Evolutionary conservation across 2,113 vertebrate genomes (phyloP).

Genomic region (Silurus glanis): DNA sequence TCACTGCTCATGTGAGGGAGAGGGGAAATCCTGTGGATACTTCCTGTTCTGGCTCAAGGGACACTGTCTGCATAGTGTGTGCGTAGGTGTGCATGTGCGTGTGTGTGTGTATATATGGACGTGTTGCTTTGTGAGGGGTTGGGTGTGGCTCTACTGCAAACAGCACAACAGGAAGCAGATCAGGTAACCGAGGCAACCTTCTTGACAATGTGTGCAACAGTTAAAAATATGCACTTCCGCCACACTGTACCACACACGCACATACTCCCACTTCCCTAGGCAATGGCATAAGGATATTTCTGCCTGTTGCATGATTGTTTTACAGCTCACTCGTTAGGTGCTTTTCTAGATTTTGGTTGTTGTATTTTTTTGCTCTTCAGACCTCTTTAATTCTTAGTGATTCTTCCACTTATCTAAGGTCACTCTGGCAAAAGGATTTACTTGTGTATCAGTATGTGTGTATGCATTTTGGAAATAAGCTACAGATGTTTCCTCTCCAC

Average conservation of each 20-base stretch:
- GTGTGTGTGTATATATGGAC: slow-evolving; percentile 27
- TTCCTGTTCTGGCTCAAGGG: slow-evolving; percentile 60
- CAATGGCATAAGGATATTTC: slow-evolving; percentile 14
- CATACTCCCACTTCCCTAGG: slow-evolving; percentile 36
- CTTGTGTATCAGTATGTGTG: slow-evolving; percentile 42
- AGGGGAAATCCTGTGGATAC: slow-evolving; percentile 62
- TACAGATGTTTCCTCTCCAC: slow-evolving; percentile 75
- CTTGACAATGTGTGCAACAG: slow-evolving; percentile 37
- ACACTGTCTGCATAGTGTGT: slow-evolving; percentile 39
- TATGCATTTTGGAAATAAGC: slow-evolving; percentile 72
- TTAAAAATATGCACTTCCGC: slow-evolving; percentile 27
- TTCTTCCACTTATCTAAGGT: slow-evolving; percentile 5
- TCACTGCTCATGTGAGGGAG: slow-evolving; percentile 53
- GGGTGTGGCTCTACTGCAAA: slow-evolving; percentile 46
- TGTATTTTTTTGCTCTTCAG: not conserved
- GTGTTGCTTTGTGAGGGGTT: slow-evolving; percentile 40
- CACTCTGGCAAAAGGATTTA: slow-evolving; percentile 38
- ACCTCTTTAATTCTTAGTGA: slow-evolving; percentile 2
- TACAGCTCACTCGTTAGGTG: slow-evolving; percentile 4
- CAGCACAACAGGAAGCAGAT: slow-evolving; percentile 56
- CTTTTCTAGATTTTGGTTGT: not conserved
- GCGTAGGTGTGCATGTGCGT: slow-evolving; percentile 35
- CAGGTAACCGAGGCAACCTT: slow-evolving; percentile 45
- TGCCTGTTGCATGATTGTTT: slow-evolving; percentile 17
- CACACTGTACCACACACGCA: slow-evolving; percentile 13